Evolutionary conservation across 2,797 vertebrate genomes (phyloP).

Genomic region (Glossophaga mutica): DNA sequence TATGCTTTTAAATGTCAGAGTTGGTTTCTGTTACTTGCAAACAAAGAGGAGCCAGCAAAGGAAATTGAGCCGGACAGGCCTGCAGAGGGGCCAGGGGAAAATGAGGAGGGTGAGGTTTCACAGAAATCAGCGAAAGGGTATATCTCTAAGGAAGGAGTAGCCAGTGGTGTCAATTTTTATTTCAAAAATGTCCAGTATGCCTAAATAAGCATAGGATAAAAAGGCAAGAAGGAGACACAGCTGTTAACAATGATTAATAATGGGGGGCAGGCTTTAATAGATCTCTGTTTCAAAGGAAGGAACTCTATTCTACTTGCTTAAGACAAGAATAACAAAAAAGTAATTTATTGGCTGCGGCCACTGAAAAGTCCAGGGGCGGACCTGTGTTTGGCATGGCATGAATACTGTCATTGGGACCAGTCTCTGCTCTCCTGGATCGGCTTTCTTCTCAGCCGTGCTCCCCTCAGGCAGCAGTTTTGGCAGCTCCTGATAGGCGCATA

Average conservation of each 20-base stretch:
- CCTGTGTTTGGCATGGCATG: neutral
- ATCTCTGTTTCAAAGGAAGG: slow-evolving; percentile 51
- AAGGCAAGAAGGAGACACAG: slow-evolving; percentile 36
- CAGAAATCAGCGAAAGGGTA: neutral
- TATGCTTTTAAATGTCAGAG: neutral
- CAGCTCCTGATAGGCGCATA: neutral
- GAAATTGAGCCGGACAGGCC: neutral
- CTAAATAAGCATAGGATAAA: slow-evolving; percentile 27
- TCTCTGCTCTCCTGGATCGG: neutral
- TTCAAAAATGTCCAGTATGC: slow-evolving; percentile 44
- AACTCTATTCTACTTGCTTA: neutral
- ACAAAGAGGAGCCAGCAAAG: slow-evolving; percentile 1
- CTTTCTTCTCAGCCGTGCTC: neutral
- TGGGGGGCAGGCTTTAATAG: neutral
- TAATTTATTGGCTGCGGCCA: neutral
- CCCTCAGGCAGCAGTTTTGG: neutral
- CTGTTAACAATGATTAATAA: slow-evolving; percentile 34
- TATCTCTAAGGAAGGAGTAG: slow-evolving; percentile 43
- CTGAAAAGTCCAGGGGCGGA: neutral
- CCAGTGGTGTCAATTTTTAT: slow-evolving; percentile 36
- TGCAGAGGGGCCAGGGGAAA: neutral
- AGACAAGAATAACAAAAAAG: slow-evolving; percentile 29
- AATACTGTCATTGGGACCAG: neutral
- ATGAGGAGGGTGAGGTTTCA: neutral
- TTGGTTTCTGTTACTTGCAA: slow-evolving; percentile 38